Evolutionary conservation across 2,797 vertebrate genomes (phyloP).

Genomic region (Pipistrellus nathusii): DNA sequence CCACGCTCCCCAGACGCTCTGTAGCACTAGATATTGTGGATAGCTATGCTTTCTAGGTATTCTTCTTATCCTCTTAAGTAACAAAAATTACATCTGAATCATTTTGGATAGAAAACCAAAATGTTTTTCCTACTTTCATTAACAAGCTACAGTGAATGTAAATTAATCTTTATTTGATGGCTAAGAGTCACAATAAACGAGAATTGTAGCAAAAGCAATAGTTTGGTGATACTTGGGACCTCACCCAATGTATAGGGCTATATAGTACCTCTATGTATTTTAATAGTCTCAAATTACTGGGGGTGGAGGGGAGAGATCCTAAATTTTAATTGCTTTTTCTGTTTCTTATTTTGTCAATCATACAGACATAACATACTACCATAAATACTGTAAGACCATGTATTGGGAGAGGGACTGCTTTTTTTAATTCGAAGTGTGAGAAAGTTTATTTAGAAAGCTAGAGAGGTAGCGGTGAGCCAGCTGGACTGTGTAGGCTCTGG

Average conservation of each 20-base stretch:
- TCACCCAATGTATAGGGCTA: neutral
- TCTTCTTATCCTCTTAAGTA: neutral
- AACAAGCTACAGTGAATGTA: neutral
- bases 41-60: neutral
- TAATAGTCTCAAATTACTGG: neutral
- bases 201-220: neutral
- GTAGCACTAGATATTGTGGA: neutral
- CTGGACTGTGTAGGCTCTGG: neutral
- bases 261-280: too few species aligned
- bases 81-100: conserved; percentile 29
- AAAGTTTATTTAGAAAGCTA: neutral
- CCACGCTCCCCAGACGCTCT: neutral
- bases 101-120: conserved; percentile 52
- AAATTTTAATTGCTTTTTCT: neutral
- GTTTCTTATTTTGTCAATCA: conserved; percentile 15
- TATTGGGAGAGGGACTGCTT: neutral
- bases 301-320: neutral
- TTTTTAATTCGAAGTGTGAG: neutral
- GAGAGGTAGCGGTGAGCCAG: neutral
- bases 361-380: neutral
- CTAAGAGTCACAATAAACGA: neutral
- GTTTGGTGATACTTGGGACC: neutral
- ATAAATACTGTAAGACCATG: neutral
- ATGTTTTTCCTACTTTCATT: neutral
- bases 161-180: conserved; percentile 16